A percentile compares a stretch with the other conserved stretches of the same genome.
phyloP scores from a whole-genome alignment of 2,113 vertebrate genomes.

The Podilymbus podiceps region DNA sequence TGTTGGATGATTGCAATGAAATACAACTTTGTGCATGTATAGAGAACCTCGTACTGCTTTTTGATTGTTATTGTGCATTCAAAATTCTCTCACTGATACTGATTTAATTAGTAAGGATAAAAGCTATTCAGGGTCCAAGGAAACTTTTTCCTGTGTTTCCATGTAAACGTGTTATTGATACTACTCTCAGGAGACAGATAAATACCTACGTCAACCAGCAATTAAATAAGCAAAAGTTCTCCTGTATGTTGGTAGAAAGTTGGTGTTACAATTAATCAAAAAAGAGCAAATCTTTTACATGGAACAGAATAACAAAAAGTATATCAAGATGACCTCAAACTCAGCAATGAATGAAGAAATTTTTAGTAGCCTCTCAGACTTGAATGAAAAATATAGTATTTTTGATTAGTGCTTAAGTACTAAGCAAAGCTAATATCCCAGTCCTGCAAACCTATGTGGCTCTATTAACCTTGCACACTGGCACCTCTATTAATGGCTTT shows the following conservation, averaged over 20 bases:
- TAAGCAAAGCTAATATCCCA: background rate
- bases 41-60: background rate
- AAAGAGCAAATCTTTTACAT: background rate
- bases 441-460: accelerated
- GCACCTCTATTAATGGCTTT: background rate
- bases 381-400: background rate
- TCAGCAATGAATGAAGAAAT: background rate
- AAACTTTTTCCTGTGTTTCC: background rate
- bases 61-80: background rate
- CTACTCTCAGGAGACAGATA: background rate
- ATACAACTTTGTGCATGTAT: background rate
- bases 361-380: background rate
- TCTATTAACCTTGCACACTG: background rate
- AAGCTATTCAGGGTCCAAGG: background rate
- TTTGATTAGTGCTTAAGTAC: background rate
- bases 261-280: background rate
- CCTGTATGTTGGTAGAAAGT: background rate
- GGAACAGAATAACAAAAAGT: background rate
- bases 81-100: background rate
- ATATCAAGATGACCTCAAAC: background rate
- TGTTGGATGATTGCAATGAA: background rate
- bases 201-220: background rate
- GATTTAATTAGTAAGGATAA: background rate
- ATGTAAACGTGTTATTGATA: background rate
- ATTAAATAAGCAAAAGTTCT: background rate